Evolutionary conservation across 2,113 vertebrate species (phyloP), one percentile per base, ranked within the genome.

Genomic region (human (Homo sapiens)): DNA sequence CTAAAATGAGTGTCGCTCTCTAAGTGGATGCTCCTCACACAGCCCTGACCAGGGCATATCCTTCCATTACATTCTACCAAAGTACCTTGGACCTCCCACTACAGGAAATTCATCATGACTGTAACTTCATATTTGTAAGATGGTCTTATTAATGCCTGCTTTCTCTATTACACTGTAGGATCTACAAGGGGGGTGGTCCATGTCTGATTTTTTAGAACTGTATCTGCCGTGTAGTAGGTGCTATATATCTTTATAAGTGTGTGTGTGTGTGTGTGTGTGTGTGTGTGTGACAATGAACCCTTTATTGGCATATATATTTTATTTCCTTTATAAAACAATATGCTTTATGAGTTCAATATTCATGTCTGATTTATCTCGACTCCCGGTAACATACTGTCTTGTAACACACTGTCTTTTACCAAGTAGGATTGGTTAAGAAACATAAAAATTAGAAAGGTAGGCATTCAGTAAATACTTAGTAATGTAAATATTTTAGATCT

Each of bases 51-150:
- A 6, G 20, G 27, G 18, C 23, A 14, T 10, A 3, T 30, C 22
- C 11, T 2, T 68, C 14, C 20, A 40, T 20, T 35, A 2, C 55
- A 43, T 40, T 4, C 6, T 6, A 0, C 48, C 48, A 12, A 2
- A 17, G n/a, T 16, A 6, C 38, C 48, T 10, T 8, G 32, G 38
- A 11, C 23, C 10, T 79, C 59, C 32, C 50, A 38, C 1, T 35
- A 70, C 27, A 11, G 43, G 20, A 3, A 22, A 52, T 43, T 43
- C 45, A 57, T 61, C 80, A 17, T 9, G 18, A 11, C n/a, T 66
- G 8, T n/a, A n/a, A 23, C n/a, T 17, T 90, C 22, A 4, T 35
- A 16, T 43, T 8, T 72, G 20, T 45, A 61, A 8, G 12, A 32
- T 45, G 27, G 27, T n/a, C 43, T 83, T 22, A 43, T 76, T 64